These are phyloP conservation scores for Brachionus paranguensis DNA, from an alignment of 1,140 invertebrate species.

Conservation along the genomic window DNA sequence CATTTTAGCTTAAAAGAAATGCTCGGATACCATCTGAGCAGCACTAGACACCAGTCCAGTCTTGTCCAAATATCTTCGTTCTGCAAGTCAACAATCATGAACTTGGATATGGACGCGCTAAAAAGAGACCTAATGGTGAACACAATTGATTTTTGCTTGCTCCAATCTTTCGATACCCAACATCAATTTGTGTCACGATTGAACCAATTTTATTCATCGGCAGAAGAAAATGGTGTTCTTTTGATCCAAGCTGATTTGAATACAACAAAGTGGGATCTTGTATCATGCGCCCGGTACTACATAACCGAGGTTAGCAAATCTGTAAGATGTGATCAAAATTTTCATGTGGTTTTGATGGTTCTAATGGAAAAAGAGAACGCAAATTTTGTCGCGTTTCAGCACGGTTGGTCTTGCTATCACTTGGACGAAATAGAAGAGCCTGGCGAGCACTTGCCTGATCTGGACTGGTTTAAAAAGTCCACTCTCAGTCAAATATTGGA, in stretches of 20 bases:
- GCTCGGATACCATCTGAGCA: neutral
- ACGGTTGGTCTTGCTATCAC: constrained; percentile 28
- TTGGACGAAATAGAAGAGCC: constrained; percentile 29
- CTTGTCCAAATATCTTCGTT: constrained; percentile 42
- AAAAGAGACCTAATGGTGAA: neutral
- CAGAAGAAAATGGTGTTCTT: constrained; percentile 42
- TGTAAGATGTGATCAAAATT: constrained; percentile 42
- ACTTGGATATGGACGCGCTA: constrained; percentile 20
- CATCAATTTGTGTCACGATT: constrained; percentile 42
- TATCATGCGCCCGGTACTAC: constrained; percentile 47
- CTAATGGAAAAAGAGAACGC: constrained; percentile 46
- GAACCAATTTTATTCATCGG: constrained; percentile 17
- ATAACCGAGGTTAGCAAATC: neutral
- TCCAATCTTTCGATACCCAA: constrained; percentile 43
- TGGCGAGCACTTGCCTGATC: neutral
- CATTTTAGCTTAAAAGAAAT: constrained; percentile 42
- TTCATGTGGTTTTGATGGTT: constrained; percentile 44
- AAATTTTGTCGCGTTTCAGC: constrained; percentile 48
- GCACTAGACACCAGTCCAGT: neutral
- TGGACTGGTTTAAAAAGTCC: neutral
- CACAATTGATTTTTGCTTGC: constrained; percentile 11
- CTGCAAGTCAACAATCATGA: constrained; percentile 33
- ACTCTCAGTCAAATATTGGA: neutral
- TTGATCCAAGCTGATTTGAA: constrained; percentile 50
- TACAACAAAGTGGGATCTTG: constrained; percentile 45